phyloP scores from a whole-genome alignment of 2,797 vertebrate genomes.

The Thalassophryne amazonica region DNA sequence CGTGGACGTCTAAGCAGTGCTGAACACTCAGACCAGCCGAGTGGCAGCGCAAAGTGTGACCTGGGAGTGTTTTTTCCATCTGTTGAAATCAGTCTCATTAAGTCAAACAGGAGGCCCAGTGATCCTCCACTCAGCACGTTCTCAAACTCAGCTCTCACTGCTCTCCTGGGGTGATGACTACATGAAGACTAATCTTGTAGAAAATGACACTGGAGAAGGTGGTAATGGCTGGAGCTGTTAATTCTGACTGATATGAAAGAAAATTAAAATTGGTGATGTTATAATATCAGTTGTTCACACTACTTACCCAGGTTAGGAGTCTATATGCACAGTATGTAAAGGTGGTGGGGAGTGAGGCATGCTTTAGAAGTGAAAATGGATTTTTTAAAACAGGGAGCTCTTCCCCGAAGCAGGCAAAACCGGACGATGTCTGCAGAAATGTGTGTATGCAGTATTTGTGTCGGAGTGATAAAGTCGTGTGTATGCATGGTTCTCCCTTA shows the following conservation, averaged over 20 bases:
- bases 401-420: no score
- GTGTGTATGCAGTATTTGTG: no score
- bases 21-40: conserved; percentile 34
- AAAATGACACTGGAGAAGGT: conserved; percentile 70
- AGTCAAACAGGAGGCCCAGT: conserved; percentile 56
- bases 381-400: no score
- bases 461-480: no score
- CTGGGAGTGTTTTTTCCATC: conserved; percentile 57
- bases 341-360: no score
- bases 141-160: conserved; percentile 34
- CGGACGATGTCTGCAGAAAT: no score
- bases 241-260: conserved; percentile 7
- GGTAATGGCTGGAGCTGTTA: conserved; percentile 47
- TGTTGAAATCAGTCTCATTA: conserved; percentile 71
- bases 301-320: no score
- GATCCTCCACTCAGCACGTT: conserved; percentile 38
- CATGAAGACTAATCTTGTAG: conserved; percentile 69
- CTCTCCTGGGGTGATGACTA: conserved; percentile 56
- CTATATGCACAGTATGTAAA: no score
- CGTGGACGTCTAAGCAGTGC: no score
- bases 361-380: no score
- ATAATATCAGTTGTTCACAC: no score
- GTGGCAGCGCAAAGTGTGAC: conserved; percentile 30
- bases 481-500: no score
- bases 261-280: conserved; percentile 8